These are phyloP conservation scores for Sphaerophoria taeniata DNA, from an alignment of 2,888 invertebrate species.

Conservation along the genomic window DNA sequence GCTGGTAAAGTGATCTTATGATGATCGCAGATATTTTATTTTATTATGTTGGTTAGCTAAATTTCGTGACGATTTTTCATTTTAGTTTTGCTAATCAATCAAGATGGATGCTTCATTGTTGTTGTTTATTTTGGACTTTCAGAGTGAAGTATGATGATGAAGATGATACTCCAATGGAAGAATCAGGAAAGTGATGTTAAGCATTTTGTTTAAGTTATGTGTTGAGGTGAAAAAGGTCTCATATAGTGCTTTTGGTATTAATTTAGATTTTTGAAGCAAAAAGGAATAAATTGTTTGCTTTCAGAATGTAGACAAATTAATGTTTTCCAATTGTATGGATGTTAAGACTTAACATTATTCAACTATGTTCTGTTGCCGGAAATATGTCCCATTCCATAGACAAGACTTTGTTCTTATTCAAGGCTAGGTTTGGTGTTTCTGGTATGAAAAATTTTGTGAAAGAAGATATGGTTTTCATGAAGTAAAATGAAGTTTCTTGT, in stretches of 20 bases:
- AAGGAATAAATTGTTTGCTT: not conserved
- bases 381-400: not conserved
- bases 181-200: slow-evolving; percentile 45
- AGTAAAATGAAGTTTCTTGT: too few species aligned
- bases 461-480: too few species aligned
- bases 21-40: slow-evolving; percentile 39
- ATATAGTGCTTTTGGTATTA: slow-evolving; percentile 32
- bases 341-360: not conserved
- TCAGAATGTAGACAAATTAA: slow-evolving; percentile 5
- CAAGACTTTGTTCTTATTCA: too few species aligned
- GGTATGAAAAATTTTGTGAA: too few species aligned
- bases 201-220: slow-evolving; percentile 44
- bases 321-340: slow-evolving; percentile 23
- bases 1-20: slow-evolving; percentile 30
- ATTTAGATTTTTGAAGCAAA: slow-evolving; percentile 17
- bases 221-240: slow-evolving; percentile 25
- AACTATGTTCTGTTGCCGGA: not conserved
- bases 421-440: too few species aligned
- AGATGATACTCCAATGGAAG: slow-evolving; percentile 14
- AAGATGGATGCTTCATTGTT: slow-evolving; percentile 24
- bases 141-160: slow-evolving; percentile 11
- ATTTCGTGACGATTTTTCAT: slow-evolving; percentile 63
- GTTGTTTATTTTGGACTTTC: not conserved
- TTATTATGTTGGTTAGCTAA: slow-evolving; percentile 4
- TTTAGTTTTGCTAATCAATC: slow-evolving; percentile 57